Evolutionary conservation across 2,113 vertebrate species (phyloP), one percentile per base, ranked within the genome.

Genomic region (Lasiurus borealis): DNA sequence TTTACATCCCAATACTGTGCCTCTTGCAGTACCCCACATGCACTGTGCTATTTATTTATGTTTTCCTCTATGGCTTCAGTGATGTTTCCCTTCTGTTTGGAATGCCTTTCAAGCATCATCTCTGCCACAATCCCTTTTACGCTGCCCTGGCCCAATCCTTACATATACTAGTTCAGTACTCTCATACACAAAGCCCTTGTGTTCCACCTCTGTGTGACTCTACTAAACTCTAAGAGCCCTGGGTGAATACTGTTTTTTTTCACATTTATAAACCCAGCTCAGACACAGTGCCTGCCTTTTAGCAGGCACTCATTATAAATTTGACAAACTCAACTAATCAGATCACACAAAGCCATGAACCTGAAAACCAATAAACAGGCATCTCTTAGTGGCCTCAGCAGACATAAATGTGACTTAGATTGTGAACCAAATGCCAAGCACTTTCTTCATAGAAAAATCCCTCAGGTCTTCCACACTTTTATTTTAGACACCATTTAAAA

Each of bases 241-340:
- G 11, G 10, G 10, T 68, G 3, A 52, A 77, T 31, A 19, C 75
- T 80, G 18, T 57, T 27, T 68, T 72, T 72, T 36, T 50, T 50
- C 8, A 77, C 25, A 77, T 48, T 15, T 82, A 15, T 81, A 73
- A 92, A 62, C 8, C 12, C 34, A 87, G 15, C 52, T 76, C 36
- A 48, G 29, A 64, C 31, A 1, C 16, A 62, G 29, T 40, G 21
- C 14, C 48, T 95, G 62, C 18, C 71, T 14, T 48, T 68, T 69
- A 88, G 64, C 52, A 29, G 48, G 3, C 23, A 50, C 36, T 91
- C 21, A 19, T 48, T 90, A 15, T 90, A 92, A 94, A 85, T 85
- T 40, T 73, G 68, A 91, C 62, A 88, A 93, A 85, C 48, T 85
- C 50, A 34, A 36, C 46, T 90, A 95, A 90, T 95, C 77, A n/a